Evolutionary conservation across 2,113 vertebrate genomes (phyloP).

Genomic region (Leucosticte australis): DNA sequence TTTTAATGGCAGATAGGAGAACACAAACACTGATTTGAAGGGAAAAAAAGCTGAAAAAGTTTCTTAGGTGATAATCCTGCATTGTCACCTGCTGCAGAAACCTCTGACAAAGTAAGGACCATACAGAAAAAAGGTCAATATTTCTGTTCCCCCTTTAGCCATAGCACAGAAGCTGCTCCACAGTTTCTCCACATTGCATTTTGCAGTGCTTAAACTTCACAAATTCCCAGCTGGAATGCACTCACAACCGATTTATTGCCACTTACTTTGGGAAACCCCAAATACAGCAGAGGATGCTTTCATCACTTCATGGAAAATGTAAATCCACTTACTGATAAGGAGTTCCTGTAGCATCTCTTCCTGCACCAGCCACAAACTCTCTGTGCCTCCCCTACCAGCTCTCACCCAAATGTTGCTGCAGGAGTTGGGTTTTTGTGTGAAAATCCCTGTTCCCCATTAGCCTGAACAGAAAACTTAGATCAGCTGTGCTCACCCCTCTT

Average conservation of each 20-base stretch:
- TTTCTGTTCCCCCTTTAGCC: background rate
- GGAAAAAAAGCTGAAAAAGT: background rate
- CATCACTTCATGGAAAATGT: rapidly evolving
- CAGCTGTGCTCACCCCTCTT: background rate
- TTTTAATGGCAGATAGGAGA: background rate
- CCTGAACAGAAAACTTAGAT: background rate
- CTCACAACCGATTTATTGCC: background rate
- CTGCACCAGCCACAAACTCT: rapidly evolving
- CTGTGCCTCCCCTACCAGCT: rapidly evolving
- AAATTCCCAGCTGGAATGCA: background rate
- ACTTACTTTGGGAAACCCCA: background rate
- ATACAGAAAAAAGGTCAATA: background rate
- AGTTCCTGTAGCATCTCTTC: background rate
- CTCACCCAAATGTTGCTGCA: rapidly evolving
- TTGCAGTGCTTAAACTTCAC: background rate
- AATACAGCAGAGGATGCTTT: rapidly evolving
- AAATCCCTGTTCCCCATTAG: background rate
- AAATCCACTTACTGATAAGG: background rate
- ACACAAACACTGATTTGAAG: background rate
- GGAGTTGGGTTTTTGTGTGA: background rate
- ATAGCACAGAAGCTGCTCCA: background rate
- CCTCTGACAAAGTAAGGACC: background rate
- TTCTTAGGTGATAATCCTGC: background rate
- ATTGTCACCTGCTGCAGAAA: background rate
- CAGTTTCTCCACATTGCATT: background rate